Evolutionary conservation across 2,888 invertebrate species (phyloP).

Genomic region (Seira ritae): DNA sequence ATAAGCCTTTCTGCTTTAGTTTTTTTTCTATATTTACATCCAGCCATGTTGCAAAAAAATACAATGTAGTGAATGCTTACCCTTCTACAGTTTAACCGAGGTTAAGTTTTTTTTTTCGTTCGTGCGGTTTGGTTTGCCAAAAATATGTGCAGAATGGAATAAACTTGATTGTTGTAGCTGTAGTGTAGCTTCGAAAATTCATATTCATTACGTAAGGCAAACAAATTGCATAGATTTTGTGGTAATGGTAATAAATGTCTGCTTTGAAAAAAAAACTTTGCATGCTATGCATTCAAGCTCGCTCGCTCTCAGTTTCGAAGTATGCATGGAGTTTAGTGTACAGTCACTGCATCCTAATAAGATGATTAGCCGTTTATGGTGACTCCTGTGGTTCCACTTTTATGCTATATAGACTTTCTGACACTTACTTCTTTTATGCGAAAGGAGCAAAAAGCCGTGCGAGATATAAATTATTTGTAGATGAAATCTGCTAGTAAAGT

Average conservation of each 20-base stretch:
- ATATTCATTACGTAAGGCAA: slow-evolving; percentile 10
- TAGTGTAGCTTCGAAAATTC: neutral
- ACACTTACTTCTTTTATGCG: neutral
- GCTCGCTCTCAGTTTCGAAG: neutral
- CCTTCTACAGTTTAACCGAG: neutral
- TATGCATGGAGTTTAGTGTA: neutral
- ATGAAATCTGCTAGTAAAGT: slow-evolving; percentile 13
- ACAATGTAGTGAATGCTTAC: too few species aligned
- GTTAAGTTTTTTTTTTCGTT: neutral
- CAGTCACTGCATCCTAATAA: slow-evolving; percentile 14
- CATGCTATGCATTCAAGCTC: neutral
- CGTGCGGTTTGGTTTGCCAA: neutral
- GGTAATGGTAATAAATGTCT: neutral
- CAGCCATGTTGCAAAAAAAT: neutral
- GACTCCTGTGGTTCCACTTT: slow-evolving; percentile 11
- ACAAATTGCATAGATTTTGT: slow-evolving; percentile 7
- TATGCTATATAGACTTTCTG: slow-evolving; percentile 3
- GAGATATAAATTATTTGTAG: slow-evolving; percentile 11
- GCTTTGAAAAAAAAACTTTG: slow-evolving; percentile 5
- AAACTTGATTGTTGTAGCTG: neutral
- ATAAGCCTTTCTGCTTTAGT: neutral
- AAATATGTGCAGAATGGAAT: neutral
- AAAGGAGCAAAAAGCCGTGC: neutral
- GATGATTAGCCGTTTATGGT: slow-evolving; percentile 11
- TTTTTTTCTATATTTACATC: neutral